Evolutionary conservation across 1,140 invertebrate genomes (phyloP).

Genomic region (Caenorhabditis briggsae): DNA sequence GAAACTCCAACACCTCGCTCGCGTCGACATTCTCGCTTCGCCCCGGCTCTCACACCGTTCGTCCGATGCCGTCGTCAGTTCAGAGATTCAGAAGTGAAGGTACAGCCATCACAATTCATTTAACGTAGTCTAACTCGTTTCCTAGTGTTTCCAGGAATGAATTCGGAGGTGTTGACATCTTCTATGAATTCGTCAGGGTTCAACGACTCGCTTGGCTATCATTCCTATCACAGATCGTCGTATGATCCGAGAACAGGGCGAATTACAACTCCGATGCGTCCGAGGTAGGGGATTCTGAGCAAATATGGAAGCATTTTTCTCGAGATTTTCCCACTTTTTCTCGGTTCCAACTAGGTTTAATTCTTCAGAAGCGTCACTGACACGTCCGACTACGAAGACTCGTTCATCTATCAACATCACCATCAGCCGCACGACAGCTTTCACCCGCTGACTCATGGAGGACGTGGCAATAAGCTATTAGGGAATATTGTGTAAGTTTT

Average conservation of each 20-base stretch:
- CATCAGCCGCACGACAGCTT: slow-evolving; percentile 22
- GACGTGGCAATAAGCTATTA: neutral
- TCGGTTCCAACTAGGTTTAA: no score
- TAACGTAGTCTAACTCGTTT: neutral
- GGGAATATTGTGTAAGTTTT: slow-evolving; percentile 34
- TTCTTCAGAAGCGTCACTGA: slow-evolving; percentile 39
- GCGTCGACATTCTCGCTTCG: neutral
- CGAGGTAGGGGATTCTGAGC: neutral
- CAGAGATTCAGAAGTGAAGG: slow-evolving; percentile 62
- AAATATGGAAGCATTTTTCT: neutral
- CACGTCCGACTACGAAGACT: neutral
- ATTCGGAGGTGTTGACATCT: slow-evolving; percentile 43
- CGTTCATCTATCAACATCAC: slow-evolving; percentile 22
- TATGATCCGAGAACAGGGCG: slow-evolving; percentile 9
- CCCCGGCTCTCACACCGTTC: slow-evolving; percentile 9
- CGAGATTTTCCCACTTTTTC: neutral
- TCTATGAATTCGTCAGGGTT: slow-evolving; percentile 43
- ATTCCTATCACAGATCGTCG: slow-evolving; percentile 46
- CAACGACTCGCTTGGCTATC: slow-evolving; percentile 50
- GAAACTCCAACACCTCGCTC: slow-evolving; percentile 13
- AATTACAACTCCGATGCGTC: neutral
- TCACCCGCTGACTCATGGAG: neutral
- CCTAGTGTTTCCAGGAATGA: slow-evolving; percentile 40
- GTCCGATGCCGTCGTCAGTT: slow-evolving; percentile 45
- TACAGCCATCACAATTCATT: neutral